Evolutionary conservation across 2,888 invertebrate genomes (phyloP).

Genomic region (Pseudoips prasinana): DNA sequence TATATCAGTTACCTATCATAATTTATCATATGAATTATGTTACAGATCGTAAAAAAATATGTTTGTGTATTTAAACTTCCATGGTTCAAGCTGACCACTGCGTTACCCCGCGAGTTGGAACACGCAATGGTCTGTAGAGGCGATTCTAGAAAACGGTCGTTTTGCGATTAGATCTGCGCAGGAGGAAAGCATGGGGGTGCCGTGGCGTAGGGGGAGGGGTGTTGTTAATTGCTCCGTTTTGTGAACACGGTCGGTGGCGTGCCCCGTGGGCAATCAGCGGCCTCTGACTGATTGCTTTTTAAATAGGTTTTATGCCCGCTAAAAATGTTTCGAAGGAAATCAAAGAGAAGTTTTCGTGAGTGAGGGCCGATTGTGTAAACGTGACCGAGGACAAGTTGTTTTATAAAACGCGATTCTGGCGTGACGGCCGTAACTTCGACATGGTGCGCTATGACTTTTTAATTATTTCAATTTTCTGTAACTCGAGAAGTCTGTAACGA

Average conservation of each 20-base stretch:
- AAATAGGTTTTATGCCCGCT: slow-evolving; percentile 80
- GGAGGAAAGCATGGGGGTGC: slow-evolving; percentile 48
- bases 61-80: slow-evolving; percentile 26
- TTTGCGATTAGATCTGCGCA: slow-evolving; percentile 77
- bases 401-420: slow-evolving; percentile 42
- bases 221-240: slow-evolving; percentile 82
- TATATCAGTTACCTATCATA: slow-evolving; percentile 7
- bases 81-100: slow-evolving; percentile 35
- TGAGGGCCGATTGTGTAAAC: slow-evolving; percentile 57
- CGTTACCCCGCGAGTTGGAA: slow-evolving; percentile 42
- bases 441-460: slow-evolving; percentile 26
- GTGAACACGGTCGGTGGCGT: slow-evolving; percentile 80
- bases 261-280: slow-evolving; percentile 76
- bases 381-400: slow-evolving; percentile 56
- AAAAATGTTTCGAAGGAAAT: slow-evolving; percentile 76
- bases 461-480: slow-evolving; percentile 25
- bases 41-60: slow-evolving; percentile 28
- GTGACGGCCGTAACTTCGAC: slow-evolving; percentile 44
- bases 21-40: slow-evolving; percentile 14
- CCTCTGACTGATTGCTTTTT: slow-evolving; percentile 81
- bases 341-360: slow-evolving; percentile 64
- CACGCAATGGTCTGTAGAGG: slow-evolving; percentile 78
- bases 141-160: slow-evolving; percentile 82
- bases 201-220: slow-evolving; percentile 47
- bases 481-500: not conserved